phyloP scores from a whole-genome alignment of 2,113 vertebrate genomes.

The Sylvilagus bachmani region DNA sequence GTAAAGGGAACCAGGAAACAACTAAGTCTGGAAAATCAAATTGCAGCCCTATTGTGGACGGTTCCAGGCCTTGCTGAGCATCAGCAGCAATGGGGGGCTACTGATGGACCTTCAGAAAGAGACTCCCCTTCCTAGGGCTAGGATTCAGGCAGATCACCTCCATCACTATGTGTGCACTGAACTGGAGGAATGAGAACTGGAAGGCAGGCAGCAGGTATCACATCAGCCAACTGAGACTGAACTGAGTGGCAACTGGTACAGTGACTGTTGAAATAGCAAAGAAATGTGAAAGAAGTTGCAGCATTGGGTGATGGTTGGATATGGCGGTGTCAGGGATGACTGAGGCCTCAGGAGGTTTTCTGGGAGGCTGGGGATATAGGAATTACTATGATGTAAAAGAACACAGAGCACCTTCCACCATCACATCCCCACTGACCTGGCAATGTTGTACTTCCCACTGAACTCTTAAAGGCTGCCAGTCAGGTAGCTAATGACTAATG shows the following conservation, averaged over 20 bases:
- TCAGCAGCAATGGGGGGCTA: too few species aligned
- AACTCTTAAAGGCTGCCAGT: not conserved
- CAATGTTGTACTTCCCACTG: not conserved
- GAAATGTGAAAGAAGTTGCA: not conserved
- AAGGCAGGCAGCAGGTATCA: not conserved
- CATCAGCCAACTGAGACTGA: not conserved
- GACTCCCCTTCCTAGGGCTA: not conserved
- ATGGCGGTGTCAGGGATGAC: not conserved
- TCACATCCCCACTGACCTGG: not conserved
- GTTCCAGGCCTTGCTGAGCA: not conserved
- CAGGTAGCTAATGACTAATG: not conserved
- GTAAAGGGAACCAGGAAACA: not conserved
- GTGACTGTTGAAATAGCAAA: not conserved
- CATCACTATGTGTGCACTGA: fast-evolving
- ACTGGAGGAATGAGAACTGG: not conserved
- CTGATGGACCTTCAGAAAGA: not conserved
- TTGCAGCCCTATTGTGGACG: not conserved
- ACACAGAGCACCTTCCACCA: not conserved
- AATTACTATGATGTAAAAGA: not conserved
- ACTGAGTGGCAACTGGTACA: fast-evolving
- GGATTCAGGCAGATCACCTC: not conserved
- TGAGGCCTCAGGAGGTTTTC: not conserved
- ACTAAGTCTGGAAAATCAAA: not conserved
- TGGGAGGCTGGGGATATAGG: not conserved
- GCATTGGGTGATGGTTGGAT: not conserved